Evolutionary conservation across 2,888 invertebrate genomes (phyloP).

Genomic region (Didymodactylos carnosus): DNA sequence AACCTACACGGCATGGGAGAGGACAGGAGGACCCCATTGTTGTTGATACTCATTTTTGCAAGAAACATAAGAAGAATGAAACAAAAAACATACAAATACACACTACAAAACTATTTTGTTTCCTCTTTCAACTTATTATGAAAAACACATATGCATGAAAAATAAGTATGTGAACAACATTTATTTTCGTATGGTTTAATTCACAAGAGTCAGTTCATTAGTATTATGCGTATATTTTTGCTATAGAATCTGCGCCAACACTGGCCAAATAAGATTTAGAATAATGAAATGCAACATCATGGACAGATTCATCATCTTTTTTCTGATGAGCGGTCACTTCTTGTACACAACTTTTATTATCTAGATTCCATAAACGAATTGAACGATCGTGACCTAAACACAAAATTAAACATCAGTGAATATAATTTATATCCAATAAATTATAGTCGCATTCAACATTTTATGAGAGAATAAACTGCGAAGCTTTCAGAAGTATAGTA

Average conservation of each 20-base stretch:
- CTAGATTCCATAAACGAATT: slow-evolving; percentile 43
- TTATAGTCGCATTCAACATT: too few species aligned
- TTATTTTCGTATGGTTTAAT: too few species aligned
- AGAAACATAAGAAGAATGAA: too few species aligned
- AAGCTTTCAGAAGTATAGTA: too few species aligned
- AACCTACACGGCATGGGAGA: too few species aligned
- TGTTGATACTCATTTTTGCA: too few species aligned
- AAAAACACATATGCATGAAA: too few species aligned
- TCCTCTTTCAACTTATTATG: too few species aligned
- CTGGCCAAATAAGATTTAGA: slow-evolving; percentile 93
- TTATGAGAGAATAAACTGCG: not conserved
- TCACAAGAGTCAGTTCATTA: not conserved
- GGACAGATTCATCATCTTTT: slow-evolving; percentile 96
- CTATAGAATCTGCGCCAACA: slow-evolving; percentile 92
- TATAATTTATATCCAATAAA: not conserved
- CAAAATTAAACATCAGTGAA: slow-evolving; percentile 7
- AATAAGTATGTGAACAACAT: too few species aligned
- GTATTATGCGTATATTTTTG: slow-evolving; percentile 63
- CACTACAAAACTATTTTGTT: too few species aligned
- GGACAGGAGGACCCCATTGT: too few species aligned
- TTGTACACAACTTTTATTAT: slow-evolving; percentile 95
- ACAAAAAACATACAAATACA: too few species aligned
- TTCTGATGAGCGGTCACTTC: slow-evolving; percentile 98
- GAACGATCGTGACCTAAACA: slow-evolving; percentile 41
- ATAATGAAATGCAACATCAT: slow-evolving; percentile 97